A percentile compares a stretch with the other conserved stretches of the same genome.
phyloP scores from a whole-genome alignment of 2,113 vertebrate genomes.

The Agapornis roseicollis region DNA sequence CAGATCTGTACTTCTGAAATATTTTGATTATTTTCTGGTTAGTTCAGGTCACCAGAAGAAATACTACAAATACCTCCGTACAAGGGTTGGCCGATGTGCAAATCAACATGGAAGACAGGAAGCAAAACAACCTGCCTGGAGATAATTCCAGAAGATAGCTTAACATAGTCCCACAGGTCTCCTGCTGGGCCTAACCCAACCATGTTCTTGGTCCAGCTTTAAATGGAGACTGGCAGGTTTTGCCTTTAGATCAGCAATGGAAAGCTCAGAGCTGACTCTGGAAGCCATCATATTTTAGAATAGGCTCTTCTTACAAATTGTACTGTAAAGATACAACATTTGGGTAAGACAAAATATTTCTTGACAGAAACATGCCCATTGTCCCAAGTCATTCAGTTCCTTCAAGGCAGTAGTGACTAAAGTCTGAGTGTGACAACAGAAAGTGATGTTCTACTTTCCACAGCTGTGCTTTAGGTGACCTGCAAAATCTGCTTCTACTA shows the following conservation, averaged over 20 bases:
- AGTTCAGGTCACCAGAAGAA: not conserved
- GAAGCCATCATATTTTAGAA: not conserved
- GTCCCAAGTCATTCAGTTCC: not conserved
- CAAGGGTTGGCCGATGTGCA: not conserved
- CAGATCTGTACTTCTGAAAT: not conserved
- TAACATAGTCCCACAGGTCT: not conserved
- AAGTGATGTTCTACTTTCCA: not conserved
- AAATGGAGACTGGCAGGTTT: not conserved
- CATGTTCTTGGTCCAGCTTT: not conserved
- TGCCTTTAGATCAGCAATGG: not conserved
- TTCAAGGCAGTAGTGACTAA: not conserved
- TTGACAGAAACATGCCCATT: not conserved
- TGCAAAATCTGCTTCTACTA: not conserved
- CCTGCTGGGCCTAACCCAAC: not conserved
- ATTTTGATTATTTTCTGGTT: not conserved
- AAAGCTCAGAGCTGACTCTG: not conserved
- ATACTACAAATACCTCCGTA: not conserved
- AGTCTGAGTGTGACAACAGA: not conserved
- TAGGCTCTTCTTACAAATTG: not conserved
- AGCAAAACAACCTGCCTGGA: not conserved
- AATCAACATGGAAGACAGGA: not conserved
- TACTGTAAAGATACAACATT: not conserved
- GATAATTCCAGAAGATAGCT: not conserved
- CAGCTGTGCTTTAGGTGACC: not conserved
- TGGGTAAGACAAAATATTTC: not conserved